Evolutionary conservation across 2,113 vertebrate species (phyloP).

Genomic region (Chionomys nivalis): DNA sequence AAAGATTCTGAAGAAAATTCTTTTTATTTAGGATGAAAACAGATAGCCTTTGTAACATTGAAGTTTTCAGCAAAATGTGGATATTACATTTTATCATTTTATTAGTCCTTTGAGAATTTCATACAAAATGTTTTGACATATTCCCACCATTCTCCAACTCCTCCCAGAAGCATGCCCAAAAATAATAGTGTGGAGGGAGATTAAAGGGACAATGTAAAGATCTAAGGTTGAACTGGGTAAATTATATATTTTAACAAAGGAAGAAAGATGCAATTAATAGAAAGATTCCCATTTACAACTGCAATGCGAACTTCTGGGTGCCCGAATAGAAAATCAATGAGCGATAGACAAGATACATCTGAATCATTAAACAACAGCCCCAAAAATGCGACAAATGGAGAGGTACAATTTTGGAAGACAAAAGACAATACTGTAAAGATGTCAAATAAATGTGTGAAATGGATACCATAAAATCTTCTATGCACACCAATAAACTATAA

Average conservation of each 20-base stretch:
- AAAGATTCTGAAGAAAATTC: background rate
- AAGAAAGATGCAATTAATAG: background rate
- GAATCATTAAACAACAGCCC: background rate
- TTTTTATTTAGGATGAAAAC: background rate
- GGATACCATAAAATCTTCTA: background rate
- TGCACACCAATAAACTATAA: background rate
- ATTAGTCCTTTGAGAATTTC: background rate
- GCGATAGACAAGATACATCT: background rate
- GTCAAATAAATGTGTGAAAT: background rate
- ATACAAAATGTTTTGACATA: background rate
- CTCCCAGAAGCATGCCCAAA: background rate
- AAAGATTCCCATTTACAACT: background rate
- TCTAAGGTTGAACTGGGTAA: background rate
- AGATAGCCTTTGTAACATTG: background rate
- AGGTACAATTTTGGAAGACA: background rate
- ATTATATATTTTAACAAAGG: background rate
- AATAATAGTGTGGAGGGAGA: background rate
- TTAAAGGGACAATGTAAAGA: background rate
- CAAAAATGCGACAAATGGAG: background rate
- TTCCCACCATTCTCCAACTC: background rate
- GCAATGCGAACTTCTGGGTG: background rate
- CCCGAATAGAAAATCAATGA: background rate
- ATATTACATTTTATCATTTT: background rate
- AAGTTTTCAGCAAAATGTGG: slow-evolving; percentile 2
- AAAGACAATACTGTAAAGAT: background rate